phyloP scores from a whole-genome alignment of 2,888 invertebrate species.

The Torymus texanus region DNA sequence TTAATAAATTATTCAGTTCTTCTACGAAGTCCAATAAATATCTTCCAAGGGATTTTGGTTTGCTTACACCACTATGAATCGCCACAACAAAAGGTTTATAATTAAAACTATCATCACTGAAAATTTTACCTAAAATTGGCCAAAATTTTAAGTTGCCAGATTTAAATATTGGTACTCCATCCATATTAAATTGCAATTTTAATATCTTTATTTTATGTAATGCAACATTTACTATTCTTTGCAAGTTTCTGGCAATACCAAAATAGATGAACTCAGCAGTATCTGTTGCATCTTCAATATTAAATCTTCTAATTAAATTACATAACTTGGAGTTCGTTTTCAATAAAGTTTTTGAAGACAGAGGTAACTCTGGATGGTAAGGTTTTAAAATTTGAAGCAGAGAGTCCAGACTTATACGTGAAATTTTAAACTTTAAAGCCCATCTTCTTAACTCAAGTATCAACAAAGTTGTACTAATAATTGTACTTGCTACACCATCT shows the following conservation, averaged over 20 bases:
- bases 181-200: too few relatives aligned
- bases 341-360: conserved; percentile 4
- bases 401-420: not conserved
- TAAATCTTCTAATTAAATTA: not conserved
- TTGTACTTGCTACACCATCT: not conserved
- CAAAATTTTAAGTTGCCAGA: too few relatives aligned
- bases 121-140: conserved; percentile 56
- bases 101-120: conserved; percentile 35
- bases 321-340: not conserved
- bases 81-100: conserved; percentile 56
- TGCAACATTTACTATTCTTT: too few relatives aligned
- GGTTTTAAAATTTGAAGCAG: conserved; percentile 2
- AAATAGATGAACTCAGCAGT: conserved; percentile 7
- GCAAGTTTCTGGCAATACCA: not conserved
- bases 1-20: not conserved
- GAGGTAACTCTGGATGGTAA: not conserved
- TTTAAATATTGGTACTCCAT: too few relatives aligned
- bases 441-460: not conserved
- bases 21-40: conserved; percentile 2
- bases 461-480: not conserved
- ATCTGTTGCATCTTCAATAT: not conserved
- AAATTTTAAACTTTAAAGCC: not conserved
- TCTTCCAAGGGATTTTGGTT: not conserved
- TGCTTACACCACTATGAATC: conserved; percentile 5
- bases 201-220: too few relatives aligned